Evolutionary conservation across 2,888 invertebrate species (phyloP), one percentile per base, ranked within the genome.

Genomic region (Erpobdella octoculata): DNA sequence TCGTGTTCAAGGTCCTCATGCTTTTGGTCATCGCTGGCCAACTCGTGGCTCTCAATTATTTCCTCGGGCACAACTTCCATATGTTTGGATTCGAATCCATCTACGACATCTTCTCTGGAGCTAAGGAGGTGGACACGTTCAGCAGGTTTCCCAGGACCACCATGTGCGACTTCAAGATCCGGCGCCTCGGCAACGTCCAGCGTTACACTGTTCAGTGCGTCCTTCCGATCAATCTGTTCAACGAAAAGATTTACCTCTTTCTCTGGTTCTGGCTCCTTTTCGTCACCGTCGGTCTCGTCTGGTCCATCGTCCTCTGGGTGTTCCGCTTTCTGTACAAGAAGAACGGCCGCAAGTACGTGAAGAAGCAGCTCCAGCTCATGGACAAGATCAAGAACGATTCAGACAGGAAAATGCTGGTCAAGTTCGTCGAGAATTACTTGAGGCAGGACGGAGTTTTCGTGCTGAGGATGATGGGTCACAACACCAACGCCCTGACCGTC

Each of bases 241-340:
- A 77, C 70, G 77, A 77, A 76, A 82, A 82, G 78, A 83, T 83
- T 72, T 83, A 81, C 76, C 80, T 82, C 76, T 85, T 85, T 80
- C 78, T 85, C 64, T 85, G 85, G 85, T 76, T 84, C 79, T 86
- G 85, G 85, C 79, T 85, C 71, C 80, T 85, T 38, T 80, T 85
- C 41, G 83, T 85, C 25, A 80, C 82, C 64, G 75, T 81, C 38
- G 78, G 83, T 73, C 83, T 84, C 75, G 76, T 81, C 58, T 77
- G 80, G 74, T 83, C 81, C 76, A 80, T 85, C 71, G 74, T 84
- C 73, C 80, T 81, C 73, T 85, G 85, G 85, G 76, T 80, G 70
- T 79, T 77, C 41, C 46, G 76, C 12, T 68, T 72, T 9, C 21
- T 70, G 36, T 74, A 73, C 64, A n/a, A 46, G 31, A n/a, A 53